phyloP scores from a whole-genome alignment of 92 coral and sea anemone genomes.

The Epizoanthus fatuus region DNA sequence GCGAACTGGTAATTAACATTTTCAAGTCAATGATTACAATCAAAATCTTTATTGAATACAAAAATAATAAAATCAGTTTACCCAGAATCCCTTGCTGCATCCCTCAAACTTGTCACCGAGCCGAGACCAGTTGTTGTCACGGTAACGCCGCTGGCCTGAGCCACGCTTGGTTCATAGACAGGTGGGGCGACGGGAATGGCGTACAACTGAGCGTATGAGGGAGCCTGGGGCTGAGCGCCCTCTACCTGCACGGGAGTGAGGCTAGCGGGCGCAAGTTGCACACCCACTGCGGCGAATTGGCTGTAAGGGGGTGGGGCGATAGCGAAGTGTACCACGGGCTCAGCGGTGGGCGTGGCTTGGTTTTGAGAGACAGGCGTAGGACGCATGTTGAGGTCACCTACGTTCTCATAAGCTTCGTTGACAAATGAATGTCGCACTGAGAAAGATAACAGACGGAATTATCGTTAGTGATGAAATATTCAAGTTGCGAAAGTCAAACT shows the following conservation, averaged over 20 bases:
- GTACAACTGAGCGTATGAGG: slow-evolving; percentile 64
- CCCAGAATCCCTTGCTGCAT: slow-evolving; percentile 66
- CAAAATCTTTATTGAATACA: too few relatives aligned
- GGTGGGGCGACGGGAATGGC: slow-evolving; percentile 72
- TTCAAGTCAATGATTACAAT: too few relatives aligned
- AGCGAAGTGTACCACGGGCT: slow-evolving; percentile 46
- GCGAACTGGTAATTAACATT: too few relatives aligned
- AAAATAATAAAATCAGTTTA: neutral
- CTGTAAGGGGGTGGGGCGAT: slow-evolving; percentile 90
- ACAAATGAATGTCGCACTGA: slow-evolving; percentile 81
- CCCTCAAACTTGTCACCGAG: slow-evolving; percentile 81
- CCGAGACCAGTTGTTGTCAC: slow-evolving; percentile 82
- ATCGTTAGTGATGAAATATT: too few relatives aligned
- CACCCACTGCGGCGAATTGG: slow-evolving; percentile 40
- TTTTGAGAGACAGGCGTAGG: neutral
- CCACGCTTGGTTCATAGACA: slow-evolving; percentile 60
- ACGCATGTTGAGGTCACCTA: slow-evolving; percentile 58
- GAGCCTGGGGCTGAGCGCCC: slow-evolving; percentile 46
- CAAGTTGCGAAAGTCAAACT: neutral
- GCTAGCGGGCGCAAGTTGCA: slow-evolving; percentile 45
- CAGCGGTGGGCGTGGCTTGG: slow-evolving; percentile 29
- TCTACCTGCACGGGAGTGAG: slow-evolving; percentile 45
- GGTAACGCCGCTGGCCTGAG: slow-evolving; percentile 7
- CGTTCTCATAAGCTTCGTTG: slow-evolving; percentile 79
- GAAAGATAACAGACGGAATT: neutral